A percentile compares a stretch with the other conserved stretches of the same genome.
Conservation (phyloP, 2,797 vertebrate genomes). For the Spheniscus humboldti region DNA sequence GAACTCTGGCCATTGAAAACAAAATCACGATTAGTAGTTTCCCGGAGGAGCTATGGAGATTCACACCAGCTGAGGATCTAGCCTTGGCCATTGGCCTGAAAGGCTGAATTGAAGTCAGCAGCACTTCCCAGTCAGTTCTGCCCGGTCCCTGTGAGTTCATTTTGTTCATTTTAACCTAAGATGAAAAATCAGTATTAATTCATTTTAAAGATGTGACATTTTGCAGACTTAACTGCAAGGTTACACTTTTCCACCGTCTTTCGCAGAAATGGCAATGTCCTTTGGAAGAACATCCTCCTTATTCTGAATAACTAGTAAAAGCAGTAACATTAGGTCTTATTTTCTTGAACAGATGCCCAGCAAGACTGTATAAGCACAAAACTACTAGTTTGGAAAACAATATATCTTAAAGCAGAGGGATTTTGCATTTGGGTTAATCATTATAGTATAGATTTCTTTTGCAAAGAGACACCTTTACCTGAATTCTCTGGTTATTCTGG, state of each 20-base stretch:
- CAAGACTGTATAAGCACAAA: neutral
- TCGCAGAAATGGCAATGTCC: neutral
- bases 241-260: neutral
- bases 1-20: neutral
- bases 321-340: neutral
- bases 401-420: neutral
- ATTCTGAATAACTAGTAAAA: neutral
- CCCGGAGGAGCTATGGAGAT: conserved; percentile 7
- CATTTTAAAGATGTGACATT: neutral
- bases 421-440: neutral
- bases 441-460: neutral
- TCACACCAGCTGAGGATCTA: neutral
- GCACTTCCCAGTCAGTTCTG: neutral
- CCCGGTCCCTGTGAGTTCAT: neutral
- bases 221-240: neutral
- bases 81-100: neutral
- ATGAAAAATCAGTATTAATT: neutral
- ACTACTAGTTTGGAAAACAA: neutral
- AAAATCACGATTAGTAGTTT: conserved; percentile 9
- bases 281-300: neutral
- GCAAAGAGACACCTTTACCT: conserved; percentile 27
- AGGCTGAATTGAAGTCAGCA: neutral
- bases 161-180: neutral
- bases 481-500: neutral
- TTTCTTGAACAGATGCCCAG: conserved; percentile 17